Percentiles rank a stretch among this genome's conserved stretches.
These are phyloP conservation scores for Passer montanus DNA, from an alignment of 2,113 vertebrate species.

Conservation along the genomic window DNA sequence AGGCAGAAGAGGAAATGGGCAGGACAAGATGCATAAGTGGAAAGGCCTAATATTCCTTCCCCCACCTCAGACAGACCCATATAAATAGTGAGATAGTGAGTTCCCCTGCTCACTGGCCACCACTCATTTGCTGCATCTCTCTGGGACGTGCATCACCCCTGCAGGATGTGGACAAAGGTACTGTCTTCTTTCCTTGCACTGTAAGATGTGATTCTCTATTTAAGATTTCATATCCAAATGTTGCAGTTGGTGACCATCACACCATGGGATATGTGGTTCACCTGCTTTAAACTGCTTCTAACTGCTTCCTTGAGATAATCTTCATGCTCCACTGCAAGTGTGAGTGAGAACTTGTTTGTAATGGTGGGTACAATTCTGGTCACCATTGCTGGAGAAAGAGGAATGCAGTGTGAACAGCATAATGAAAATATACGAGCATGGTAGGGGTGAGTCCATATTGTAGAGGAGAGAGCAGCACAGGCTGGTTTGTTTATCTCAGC, in stretches of 20 bases:
- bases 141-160: not conserved
- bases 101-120: not conserved
- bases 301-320: not conserved
- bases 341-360: not conserved
- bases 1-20: slow-evolving; percentile 21
- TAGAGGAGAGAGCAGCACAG: not conserved
- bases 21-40: not conserved
- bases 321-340: not conserved
- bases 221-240: not conserved
- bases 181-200: not conserved
- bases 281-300: not conserved
- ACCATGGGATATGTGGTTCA: not conserved
- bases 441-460: not conserved
- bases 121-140: not conserved
- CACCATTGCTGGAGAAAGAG: not conserved
- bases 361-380: not conserved
- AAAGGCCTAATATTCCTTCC: not conserved
- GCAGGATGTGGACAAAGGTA: slow-evolving; percentile 69
- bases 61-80: not conserved
- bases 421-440: not conserved
- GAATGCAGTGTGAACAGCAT: not conserved
- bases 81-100: slow-evolving; percentile 6
- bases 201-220: not conserved
- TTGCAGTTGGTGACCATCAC: not conserved
- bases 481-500: not conserved